Evolutionary conservation across 37 sponge, comb jelly and placozoan species (phyloP), one percentile per base, ranked within the genome.

Genomic region (Chondrosia reniformis): DNA sequence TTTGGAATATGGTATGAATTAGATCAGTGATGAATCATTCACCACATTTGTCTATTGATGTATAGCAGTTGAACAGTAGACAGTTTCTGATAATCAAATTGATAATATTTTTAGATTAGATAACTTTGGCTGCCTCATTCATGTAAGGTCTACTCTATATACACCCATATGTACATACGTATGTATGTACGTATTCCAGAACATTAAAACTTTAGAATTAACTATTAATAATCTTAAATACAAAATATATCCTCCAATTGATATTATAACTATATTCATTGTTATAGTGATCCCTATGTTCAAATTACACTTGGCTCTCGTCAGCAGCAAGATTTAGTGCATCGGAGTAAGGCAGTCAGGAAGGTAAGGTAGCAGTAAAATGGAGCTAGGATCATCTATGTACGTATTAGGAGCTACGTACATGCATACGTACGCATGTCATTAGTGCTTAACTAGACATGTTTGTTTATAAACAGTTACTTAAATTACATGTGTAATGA

Each of bases 281-380:
- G 39, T 39, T 32, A 19, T 17, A 66, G 67, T 66, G 67, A 66
- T 17, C 67, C 67, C 19, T 66, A 66, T 34, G 67, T 66, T 36
- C 67, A 66, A 17, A 17, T 66, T 17, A 66, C 67, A 8, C 67
- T 66, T 21, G 30, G 67, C 7, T 66, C 67, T 66, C 38, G 8
- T 17, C 36, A 66, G 67, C 38, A 12, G 7, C 38, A 12, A 6
- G 30, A 12, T 5, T 37, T 17, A 4, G 38, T 66, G 7, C 30
- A 37, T 39, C 32, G 67, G 67, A 66, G 39, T 8, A 66, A 66
- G 38, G 36, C 67, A 8, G 17, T 66, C 30, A 66, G 36, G 30
- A 66, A 66, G 67, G 67, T 66, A 66, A 9, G 27, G 25, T 28
- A 8, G 38, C 21, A 30, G 39, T 39, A 4, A 6, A 8, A 3